Base-by-base conservation (phyloP, 2,888 invertebrate genomes). In the Megamerina dolium region DNA sequence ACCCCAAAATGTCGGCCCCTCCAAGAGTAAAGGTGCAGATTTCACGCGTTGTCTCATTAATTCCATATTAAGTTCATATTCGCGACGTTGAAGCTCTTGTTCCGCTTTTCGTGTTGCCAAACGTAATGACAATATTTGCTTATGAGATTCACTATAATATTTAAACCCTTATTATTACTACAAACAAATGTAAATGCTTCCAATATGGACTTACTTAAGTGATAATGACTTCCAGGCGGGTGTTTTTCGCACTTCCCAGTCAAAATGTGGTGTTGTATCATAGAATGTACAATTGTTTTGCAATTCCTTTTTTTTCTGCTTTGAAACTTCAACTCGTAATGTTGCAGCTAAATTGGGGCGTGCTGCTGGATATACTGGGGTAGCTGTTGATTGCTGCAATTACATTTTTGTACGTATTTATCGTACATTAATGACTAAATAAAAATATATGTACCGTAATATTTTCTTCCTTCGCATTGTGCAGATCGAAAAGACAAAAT, bases 261-360 rank as follows among this genome's bases (percentile, higher is more conserved):
- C 67, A 4, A 63, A 52, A 12, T 59, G 61, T 2, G 61, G 58
- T n/a, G 57, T 54, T 1, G 55, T 56, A 37, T 65, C 61, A 14
- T 59, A 56, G 14, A 52, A 62, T 2, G 60, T 64, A 40, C 65
- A 65, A 44, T 62, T 65, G 39, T 56, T 63, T 43, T 63, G 54
- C 5, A 69, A 48, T 41, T 68, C 66, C 38, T 59, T 56, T 0
- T 68, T 51, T 51, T 69, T 71, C 40, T 66, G 64, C 35, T 62
- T 60, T 0, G 65, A 59, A 18, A 66, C 62, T 49, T 72, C 64
- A 3, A 58, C 66, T 3, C 72, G 60, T 4, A 72, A 51, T 3
- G 68, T 71, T n/a, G 72, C 72, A 12, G 72, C 72, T 10, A 72
- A 55, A 48, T 72, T 72, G 1, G 69, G 70, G 2, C 72, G 55